phyloP scores from a whole-genome alignment of 2,888 invertebrate species.

The Brachyptera risi region DNA sequence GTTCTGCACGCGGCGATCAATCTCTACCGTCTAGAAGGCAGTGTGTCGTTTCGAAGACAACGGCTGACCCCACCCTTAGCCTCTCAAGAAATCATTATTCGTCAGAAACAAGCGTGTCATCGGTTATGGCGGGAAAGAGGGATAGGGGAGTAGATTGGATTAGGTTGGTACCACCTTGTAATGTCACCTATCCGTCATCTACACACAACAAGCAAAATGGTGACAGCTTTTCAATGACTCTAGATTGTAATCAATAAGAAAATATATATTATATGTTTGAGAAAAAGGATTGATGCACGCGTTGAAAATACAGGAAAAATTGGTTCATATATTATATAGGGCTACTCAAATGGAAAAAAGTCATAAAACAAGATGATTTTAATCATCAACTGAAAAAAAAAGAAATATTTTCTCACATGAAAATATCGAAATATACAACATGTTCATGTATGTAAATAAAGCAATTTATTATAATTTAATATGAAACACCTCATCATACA shows the following conservation, averaged over 20 bases:
- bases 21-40: background rate
- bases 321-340: too few species aligned
- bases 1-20: conserved; percentile 13
- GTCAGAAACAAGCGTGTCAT: conserved; percentile 27
- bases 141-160: conserved; percentile 27
- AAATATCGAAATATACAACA: too few species aligned
- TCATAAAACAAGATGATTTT: too few species aligned
- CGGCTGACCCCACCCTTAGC: conserved; percentile 10
- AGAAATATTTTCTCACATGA: too few species aligned
- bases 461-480: too few species aligned
- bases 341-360: too few species aligned
- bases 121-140: conserved; percentile 19
- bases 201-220: conserved; percentile 18
- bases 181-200: conserved; percentile 27
- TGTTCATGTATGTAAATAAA: too few species aligned
- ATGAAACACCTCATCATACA: too few species aligned
- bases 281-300: too few species aligned
- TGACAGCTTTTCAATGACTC: conserved; percentile 20
- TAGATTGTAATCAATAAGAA: conserved; percentile 18
- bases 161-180: conserved; percentile 31
- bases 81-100: conserved; percentile 27
- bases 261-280: too few species aligned
- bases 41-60: conserved; percentile 9
- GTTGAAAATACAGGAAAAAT: too few species aligned
- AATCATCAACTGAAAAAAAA: too few species aligned